Evolutionary conservation across 2,888 invertebrate species (phyloP).

Genomic region (Mythimna ferrago): DNA sequence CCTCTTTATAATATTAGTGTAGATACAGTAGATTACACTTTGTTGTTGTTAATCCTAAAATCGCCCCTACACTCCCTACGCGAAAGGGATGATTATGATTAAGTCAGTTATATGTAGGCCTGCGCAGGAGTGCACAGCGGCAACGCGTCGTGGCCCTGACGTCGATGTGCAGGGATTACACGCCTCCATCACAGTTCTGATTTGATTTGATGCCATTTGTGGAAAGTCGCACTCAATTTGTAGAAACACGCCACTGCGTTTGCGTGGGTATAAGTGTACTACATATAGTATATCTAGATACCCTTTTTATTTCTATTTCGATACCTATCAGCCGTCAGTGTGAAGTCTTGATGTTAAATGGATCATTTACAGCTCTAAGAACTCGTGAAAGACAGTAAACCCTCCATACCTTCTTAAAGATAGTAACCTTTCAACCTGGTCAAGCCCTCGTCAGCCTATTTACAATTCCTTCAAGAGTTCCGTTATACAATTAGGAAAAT

Average conservation of each 20-base stretch:
- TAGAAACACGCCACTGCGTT: background rate
- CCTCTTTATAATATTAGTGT: no score
- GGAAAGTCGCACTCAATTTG: constrained; percentile 6
- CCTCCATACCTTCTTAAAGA: background rate
- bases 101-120: background rate
- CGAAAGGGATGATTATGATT: no score
- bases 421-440: background rate
- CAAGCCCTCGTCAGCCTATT: constrained; percentile 1
- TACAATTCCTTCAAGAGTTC: constrained; percentile 24
- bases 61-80: background rate
- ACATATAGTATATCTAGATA: background rate
- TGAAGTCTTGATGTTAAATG: background rate
- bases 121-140: constrained; percentile 38
- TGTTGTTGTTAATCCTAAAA: background rate
- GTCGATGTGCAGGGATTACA: constrained; percentile 30
- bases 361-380: background rate
- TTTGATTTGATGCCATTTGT: constrained; percentile 17
- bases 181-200: constrained; percentile 19
- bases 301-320: background rate
- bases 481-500: constrained; percentile 29
- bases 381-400: background rate
- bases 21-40: background rate
- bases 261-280: background rate
- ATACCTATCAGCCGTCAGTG: background rate
- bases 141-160: constrained; percentile 21